Percentiles rank a stretch among this genome's conserved stretches.
Evolutionary conservation across 2,113 vertebrate species (phyloP).

Genomic region (Alces alces): DNA sequence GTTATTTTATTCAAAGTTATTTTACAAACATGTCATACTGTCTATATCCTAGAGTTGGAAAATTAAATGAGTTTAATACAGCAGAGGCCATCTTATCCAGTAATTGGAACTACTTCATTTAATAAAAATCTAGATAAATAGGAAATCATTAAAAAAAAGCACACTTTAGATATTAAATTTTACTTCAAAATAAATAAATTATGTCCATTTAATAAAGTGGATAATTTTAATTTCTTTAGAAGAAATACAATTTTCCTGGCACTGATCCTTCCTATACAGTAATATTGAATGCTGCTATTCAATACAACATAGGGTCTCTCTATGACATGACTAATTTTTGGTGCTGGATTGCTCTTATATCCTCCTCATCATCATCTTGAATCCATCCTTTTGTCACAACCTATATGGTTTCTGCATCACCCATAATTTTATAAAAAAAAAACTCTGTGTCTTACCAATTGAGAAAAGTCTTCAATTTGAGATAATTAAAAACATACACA

Average conservation of each 20-base stretch:
- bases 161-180: neutral
- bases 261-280: neutral
- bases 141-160: neutral
- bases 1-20: neutral
- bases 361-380: neutral
- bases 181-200: constrained; percentile 4
- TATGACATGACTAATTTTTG: neutral
- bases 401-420: neutral
- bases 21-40: neutral
- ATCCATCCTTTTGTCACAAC: neutral
- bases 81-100: neutral
- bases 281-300: neutral
- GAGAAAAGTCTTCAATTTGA: neutral
- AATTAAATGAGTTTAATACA: neutral
- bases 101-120: neutral
- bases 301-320: neutral
- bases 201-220: neutral
- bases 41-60: neutral
- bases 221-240: neutral
- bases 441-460: neutral
- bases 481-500: neutral
- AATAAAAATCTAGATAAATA: neutral
- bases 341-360: neutral
- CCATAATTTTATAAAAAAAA: neutral
- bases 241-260: neutral